These are phyloP conservation scores for Brienomyrus longianalis DNA, from an alignment of 2,113 vertebrate genomes.

Conservation along the genomic window DNA sequence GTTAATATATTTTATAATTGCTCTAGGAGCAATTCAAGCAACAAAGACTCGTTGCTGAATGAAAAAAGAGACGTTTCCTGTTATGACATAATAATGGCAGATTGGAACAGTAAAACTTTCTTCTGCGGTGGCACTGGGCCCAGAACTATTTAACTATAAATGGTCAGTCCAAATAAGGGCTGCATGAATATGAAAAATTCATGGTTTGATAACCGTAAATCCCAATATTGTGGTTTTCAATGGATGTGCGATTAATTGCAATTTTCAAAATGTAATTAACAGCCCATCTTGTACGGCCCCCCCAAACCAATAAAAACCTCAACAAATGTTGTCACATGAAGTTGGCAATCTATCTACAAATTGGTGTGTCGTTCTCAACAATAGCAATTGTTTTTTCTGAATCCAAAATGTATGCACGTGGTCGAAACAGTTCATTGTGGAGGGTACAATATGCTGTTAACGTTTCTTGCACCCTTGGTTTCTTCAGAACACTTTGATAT, in stretches of 20 bases:
- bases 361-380: not conserved
- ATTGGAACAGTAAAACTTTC: not conserved
- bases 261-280: not conserved
- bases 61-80: not conserved
- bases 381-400: not conserved
- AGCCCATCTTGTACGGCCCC: not conserved
- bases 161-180: not conserved
- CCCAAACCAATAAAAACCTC: not conserved
- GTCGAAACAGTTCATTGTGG: not conserved
- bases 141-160: not conserved
- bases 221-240: not conserved
- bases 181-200: not conserved
- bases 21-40: not conserved
- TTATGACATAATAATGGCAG: not conserved
- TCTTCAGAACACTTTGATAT: not conserved
- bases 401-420: not conserved
- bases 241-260: not conserved
- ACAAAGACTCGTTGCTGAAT: not conserved
- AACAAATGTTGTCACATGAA: not conserved
- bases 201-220: not conserved
- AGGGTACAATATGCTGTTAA: not conserved
- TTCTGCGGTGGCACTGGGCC: not conserved
- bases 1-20: conserved; percentile 1
- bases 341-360: not conserved
- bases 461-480: not conserved